Conservation (phyloP, 2,888 invertebrate species). For the Drosophila leonis region DNA sequence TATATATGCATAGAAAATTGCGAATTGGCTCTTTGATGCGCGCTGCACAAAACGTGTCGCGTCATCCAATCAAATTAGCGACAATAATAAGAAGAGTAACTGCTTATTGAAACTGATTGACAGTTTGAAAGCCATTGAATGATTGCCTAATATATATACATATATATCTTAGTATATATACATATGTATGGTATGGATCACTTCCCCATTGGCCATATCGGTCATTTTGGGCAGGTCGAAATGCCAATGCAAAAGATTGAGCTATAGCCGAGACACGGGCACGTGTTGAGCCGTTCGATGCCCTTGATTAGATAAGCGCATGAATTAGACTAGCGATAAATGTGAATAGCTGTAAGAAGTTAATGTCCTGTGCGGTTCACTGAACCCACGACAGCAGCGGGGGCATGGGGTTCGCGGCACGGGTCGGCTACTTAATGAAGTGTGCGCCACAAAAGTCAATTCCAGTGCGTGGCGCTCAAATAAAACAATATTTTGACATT, state of each 20-base stretch:
- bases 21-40: not conserved
- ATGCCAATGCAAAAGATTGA: conserved; percentile 5
- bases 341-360: conserved; percentile 11
- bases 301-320: conserved; percentile 28
- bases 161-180: not conserved
- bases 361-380: conserved; percentile 38
- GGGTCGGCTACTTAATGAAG: conserved; percentile 22
- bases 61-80: conserved; percentile 65
- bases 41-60: conserved; percentile 41
- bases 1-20: not conserved
- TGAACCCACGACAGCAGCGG: conserved; percentile 11
- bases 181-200: not conserved
- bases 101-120: conserved; percentile 19
- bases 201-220: conserved; percentile 26
- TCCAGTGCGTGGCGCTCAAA: conserved; percentile 11
- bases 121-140: conserved; percentile 12
- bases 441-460: conserved; percentile 32
- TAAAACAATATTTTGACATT: conserved; percentile 28
- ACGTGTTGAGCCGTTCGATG: conserved; percentile 21
- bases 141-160: conserved; percentile 4
- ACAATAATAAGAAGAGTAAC: conserved; percentile 17
- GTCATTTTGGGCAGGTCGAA: conserved; percentile 2
- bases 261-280: conserved; percentile 3
- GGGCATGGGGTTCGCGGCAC: not conserved
- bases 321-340: conserved; percentile 18